Base-by-base conservation (phyloP, 2,113 vertebrate species). In the Thryonomys swinderianus region DNA sequence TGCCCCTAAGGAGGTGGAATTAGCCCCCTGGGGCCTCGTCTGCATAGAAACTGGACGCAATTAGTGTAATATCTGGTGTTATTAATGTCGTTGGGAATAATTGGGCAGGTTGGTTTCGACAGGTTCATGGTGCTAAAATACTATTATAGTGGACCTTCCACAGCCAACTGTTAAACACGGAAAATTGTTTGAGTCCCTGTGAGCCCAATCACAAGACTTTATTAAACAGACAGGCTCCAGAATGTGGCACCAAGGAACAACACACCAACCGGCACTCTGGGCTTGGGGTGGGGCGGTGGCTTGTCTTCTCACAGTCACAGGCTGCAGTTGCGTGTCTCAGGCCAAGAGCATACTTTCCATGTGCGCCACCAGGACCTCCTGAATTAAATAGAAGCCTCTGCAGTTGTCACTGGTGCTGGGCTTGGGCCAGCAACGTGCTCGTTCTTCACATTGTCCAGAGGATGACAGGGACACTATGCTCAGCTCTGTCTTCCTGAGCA, bases 1-100 rank as follows among this genome's bases (percentile, higher is more conserved):
- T 93, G 96, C 97, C 98, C 98, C 98, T 73, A 69, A 98, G 98
- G 98, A 98, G 96, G 97, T 95, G 96, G 92, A 98, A 99, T 98
- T 95, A 98, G 98, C 97, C 98, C 97, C 96, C 0, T 0, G 98
- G 98, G 98, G 96, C 98, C 97, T 98, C 92, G 98, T 98, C 98
- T 98, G 98, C 98, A 98, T 98, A 98, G 98, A 98, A 98, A 98
- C 98, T 98, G 98, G 98, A 98, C 98, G 96, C 98, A 98, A 98
- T 98, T 98, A 98, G 98, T 97, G 98, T 97, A 97, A 98, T 98
- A 98, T 97, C 98, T 84, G 88, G 98, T 94, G 94, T 98, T 98
- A 98, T 98, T 98, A 98, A 98, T 98, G 98, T 98, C 98, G 97
- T 97, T 98, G 97, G 98, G 97, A 96, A 97, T 99, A 99, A 98